Evolutionary conservation across 2,888 invertebrate species (phyloP).

Genomic region (Lingula anatina): DNA sequence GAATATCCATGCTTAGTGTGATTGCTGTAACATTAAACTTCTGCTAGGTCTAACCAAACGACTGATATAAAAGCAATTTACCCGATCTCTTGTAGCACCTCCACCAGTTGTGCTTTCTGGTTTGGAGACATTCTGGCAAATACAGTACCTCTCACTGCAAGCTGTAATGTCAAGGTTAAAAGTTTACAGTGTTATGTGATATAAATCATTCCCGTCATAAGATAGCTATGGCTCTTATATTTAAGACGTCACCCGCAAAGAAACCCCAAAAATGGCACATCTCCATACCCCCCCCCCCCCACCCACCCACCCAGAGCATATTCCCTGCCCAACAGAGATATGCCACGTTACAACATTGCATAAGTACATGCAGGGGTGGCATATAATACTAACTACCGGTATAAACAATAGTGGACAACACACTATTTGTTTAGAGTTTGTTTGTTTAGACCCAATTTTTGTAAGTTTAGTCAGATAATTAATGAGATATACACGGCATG

Average conservation of each 20-base stretch:
- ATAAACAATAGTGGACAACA: not conserved
- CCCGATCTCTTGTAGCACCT: conserved; percentile 79
- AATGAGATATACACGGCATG: not conserved
- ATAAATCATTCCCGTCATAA: not conserved
- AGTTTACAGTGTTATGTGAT: not conserved
- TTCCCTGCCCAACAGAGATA: no score
- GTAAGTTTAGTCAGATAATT: no score
- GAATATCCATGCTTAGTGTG: no score
- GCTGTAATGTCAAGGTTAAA: conserved; percentile 19
- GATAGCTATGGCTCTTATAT: not conserved
- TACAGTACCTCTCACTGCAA: conserved; percentile 65
- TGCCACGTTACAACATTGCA: no score
- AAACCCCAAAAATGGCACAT: no score
- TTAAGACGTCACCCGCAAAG: no score
- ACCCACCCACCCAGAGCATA: no score
- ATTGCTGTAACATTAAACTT: no score
- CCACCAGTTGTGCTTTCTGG: conserved; percentile 87
- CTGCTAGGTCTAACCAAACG: conserved; percentile 52
- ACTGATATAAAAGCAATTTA: conserved; percentile 54
- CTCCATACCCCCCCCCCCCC: no score
- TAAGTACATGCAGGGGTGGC: no score
- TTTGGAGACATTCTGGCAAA: conserved; percentile 95
- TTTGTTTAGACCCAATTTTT: not conserved
- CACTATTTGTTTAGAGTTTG: not conserved
- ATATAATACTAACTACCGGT: no score